A percentile compares a stretch with the other conserved stretches of the same genome.
Conservation (phyloP, 37 sponge, comb jelly and placozoan species). For the Cladorhizidae sp. region DNA sequence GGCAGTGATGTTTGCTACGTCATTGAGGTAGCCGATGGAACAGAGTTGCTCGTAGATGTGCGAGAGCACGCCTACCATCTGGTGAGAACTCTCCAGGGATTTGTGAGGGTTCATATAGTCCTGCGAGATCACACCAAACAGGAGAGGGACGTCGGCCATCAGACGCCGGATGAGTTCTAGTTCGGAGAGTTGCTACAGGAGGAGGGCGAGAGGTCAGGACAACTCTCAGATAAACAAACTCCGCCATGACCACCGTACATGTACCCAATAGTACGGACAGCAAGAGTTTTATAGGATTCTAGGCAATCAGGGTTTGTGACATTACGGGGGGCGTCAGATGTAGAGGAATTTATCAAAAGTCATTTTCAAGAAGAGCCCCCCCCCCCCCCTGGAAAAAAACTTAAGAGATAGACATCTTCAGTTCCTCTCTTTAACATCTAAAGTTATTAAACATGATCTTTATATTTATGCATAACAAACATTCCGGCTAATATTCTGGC, state of each 20-base stretch:
- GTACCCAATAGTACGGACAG: too few species aligned
- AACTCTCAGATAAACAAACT: not conserved
- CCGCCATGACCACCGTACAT: not conserved
- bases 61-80: not conserved
- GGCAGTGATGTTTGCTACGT: not conserved
- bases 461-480: too few species aligned
- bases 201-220: not conserved
- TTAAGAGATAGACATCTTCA: too few species aligned
- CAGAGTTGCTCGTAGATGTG: conserved; percentile 62
- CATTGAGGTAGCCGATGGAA: conserved; percentile 34
- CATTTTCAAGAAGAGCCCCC: too few species aligned
- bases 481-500: too few species aligned
- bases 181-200: conserved; percentile 39
- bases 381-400: too few species aligned
- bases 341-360: too few species aligned
- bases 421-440: too few species aligned
- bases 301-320: too few species aligned
- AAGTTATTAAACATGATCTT: too few species aligned
- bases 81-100: not conserved
- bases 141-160: conserved; percentile 67
- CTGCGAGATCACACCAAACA: conserved; percentile 47
- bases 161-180: conserved; percentile 45
- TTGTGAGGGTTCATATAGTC: conserved; percentile 25
- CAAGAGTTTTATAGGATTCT: too few species aligned
- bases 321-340: too few species aligned